Evolutionary conservation across 2,113 vertebrate species (phyloP).

Genomic region (Lepidothrix coronata): DNA sequence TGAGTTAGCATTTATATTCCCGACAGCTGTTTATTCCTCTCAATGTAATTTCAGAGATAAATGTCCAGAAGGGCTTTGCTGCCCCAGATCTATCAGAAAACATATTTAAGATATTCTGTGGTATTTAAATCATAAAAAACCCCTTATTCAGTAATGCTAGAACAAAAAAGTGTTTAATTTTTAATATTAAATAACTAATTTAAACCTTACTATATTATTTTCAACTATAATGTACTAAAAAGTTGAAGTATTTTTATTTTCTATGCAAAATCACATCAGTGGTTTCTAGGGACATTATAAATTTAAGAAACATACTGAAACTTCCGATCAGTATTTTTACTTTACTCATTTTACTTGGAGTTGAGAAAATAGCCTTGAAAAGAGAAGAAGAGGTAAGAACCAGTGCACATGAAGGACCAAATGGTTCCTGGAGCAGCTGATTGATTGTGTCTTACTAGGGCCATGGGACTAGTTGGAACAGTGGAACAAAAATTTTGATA

Average conservation of each 20-base stretch:
- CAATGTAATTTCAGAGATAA: conserved; percentile 77
- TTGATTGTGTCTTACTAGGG: neutral
- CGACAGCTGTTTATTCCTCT: conserved; percentile 78
- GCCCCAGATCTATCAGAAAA: conserved; percentile 82
- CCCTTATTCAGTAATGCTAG: conserved; percentile 37
- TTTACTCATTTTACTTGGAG: neutral
- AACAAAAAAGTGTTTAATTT: conserved; percentile 6
- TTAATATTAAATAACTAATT: conserved; percentile 13
- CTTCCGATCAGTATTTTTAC: neutral
- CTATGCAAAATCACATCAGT: neutral
- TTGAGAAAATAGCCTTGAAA: neutral
- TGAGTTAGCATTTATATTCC: conserved; percentile 74
- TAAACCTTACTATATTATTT: neutral
- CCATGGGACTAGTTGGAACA: neutral
- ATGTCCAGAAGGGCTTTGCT: conserved; percentile 80
- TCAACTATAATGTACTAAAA: neutral
- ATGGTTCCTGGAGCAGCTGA: neutral
- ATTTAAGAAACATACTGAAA: neutral
- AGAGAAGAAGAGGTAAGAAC: neutral
- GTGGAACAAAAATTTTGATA: neutral
- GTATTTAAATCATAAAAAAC: conserved; percentile 60
- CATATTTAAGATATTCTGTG: conserved; percentile 74
- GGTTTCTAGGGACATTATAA: neutral
- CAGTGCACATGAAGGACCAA: neutral
- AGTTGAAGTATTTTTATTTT: neutral